These are phyloP conservation scores for Serripes groenlandicus DNA, from an alignment of 2,888 invertebrate genomes.

Conservation along the genomic window DNA sequence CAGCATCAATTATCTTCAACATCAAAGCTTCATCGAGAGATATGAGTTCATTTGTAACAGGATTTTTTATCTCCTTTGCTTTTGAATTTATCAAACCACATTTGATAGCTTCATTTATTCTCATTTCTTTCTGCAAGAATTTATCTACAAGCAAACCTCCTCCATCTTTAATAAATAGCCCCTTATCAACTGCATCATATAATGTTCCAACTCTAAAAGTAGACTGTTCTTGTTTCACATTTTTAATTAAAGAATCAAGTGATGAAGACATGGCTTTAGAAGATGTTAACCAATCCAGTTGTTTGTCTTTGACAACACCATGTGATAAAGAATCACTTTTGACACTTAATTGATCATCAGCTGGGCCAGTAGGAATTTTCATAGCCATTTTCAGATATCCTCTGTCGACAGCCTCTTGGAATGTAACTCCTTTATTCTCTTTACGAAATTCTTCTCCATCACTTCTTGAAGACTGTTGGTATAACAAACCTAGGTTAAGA, in stretches of 20 bases:
- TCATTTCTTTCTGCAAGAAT: slow-evolving; percentile 72
- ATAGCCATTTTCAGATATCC: slow-evolving; percentile 54
- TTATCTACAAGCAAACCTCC: slow-evolving; percentile 68
- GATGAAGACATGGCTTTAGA: slow-evolving; percentile 77
- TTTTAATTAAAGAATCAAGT: slow-evolving; percentile 76
- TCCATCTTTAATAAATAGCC: slow-evolving; percentile 60
- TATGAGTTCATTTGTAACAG: slow-evolving; percentile 88
- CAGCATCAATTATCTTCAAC: slow-evolving; percentile 70
- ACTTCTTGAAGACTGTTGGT: not conserved
- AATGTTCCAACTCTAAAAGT: slow-evolving; percentile 70
- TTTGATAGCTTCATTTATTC: slow-evolving; percentile 87
- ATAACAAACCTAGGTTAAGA: slow-evolving; percentile 55
- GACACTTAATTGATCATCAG: slow-evolving; percentile 55
- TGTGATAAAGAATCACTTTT: slow-evolving; percentile 64
- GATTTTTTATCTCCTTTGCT: slow-evolving; percentile 74
- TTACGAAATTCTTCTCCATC: slow-evolving; percentile 8
- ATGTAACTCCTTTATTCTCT: slow-evolving; percentile 46
- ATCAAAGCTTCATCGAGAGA: slow-evolving; percentile 76
- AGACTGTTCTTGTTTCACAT: slow-evolving; percentile 66
- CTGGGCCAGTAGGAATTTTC: slow-evolving; percentile 20
- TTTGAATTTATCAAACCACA: slow-evolving; percentile 87
- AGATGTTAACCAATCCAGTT: slow-evolving; percentile 69
- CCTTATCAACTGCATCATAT: slow-evolving; percentile 70
- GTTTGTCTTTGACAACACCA: slow-evolving; percentile 38
- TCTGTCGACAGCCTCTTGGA: slow-evolving; percentile 62